phyloP scores from a whole-genome alignment of 2,113 vertebrate genomes.

The Polyodon spathula region DNA sequence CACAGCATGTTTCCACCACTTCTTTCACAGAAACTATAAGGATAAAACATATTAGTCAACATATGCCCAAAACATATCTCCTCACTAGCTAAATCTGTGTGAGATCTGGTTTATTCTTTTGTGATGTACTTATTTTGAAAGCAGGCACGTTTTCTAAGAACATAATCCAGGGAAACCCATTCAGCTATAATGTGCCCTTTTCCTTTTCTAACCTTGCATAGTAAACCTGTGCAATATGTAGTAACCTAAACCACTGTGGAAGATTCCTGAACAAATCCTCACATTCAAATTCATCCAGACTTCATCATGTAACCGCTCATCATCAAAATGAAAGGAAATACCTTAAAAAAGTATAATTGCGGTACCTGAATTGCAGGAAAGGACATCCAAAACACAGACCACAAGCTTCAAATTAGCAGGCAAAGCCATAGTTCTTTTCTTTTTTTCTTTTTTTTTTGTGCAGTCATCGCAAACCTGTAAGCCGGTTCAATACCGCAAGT shows the following conservation, averaged over 20 bases:
- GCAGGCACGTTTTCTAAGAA: not conserved
- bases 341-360: no score
- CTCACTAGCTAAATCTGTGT: no score
- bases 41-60: conserved; percentile 18
- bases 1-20: conserved; percentile 75
- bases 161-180: conserved; percentile 9
- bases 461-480: no score
- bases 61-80: no score
- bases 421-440: no score
- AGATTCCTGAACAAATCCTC: not conserved
- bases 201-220: conserved; percentile 5
- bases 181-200: conserved; percentile 12
- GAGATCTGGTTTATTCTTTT: no score
- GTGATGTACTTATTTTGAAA: no score
- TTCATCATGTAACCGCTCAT: not conserved
- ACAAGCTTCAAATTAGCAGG: no score
- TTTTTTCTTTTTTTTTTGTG: no score
- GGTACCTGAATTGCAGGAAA: no score
- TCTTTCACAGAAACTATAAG: conserved; percentile 67
- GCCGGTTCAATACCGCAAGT: not conserved
- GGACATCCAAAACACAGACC: not conserved
- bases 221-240: not conserved
- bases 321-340: no score
- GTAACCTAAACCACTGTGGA: not conserved
- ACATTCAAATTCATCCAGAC: not conserved